Conservation (phyloP, 2,113 vertebrate genomes). For the Pseudopodoces humilis region DNA sequence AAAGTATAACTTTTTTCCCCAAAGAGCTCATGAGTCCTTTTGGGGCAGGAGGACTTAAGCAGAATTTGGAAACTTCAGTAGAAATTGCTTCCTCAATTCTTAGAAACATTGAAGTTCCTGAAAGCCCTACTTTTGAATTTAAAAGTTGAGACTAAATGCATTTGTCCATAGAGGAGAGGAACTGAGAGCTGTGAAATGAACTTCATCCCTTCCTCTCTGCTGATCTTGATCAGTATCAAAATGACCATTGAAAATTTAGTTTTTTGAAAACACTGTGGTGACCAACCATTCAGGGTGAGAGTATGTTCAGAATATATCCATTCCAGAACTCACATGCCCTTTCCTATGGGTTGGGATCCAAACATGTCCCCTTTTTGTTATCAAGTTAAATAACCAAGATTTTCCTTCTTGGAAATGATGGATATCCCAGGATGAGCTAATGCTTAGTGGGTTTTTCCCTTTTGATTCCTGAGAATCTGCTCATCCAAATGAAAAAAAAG, state of each 20-base stretch:
- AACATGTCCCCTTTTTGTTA: accelerated
- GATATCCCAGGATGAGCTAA: background rate
- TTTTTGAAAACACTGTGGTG: accelerated
- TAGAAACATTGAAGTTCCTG: background rate
- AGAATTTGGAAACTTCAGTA: background rate
- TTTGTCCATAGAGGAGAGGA: background rate
- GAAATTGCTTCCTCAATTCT: background rate
- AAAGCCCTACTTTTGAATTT: background rate
- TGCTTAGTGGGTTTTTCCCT: background rate
- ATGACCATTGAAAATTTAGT: background rate
- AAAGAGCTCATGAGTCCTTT: background rate
- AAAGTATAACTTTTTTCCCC: background rate
- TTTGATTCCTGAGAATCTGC: background rate
- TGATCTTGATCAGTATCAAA: background rate
- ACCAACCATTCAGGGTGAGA: background rate
- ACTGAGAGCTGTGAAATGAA: background rate
- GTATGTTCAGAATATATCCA: background rate
- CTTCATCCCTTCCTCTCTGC: background rate
- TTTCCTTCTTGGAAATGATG: background rate
- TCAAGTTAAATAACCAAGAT: background rate
- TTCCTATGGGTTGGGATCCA: background rate
- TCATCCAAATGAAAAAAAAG: background rate
- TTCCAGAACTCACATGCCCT: background rate
- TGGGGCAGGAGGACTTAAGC: background rate
- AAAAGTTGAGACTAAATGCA: background rate